Evolutionary conservation across 2,797 vertebrate genomes (phyloP).

Genomic region (Saguinus oedipus): DNA sequence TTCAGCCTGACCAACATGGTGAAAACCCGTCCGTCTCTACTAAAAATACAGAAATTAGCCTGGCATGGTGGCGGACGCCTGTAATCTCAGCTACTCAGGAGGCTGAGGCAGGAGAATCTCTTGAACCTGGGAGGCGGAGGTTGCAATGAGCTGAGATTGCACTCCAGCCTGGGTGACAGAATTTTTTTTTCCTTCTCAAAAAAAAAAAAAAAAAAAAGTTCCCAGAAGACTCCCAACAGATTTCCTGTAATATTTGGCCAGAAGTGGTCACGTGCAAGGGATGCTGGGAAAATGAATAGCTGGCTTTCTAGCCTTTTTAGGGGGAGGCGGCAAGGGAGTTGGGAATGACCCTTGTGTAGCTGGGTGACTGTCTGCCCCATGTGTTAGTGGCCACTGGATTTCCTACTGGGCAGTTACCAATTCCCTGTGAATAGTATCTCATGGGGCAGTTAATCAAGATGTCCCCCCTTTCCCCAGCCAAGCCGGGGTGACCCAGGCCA

Average conservation of each 20-base stretch:
- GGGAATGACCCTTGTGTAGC: neutral
- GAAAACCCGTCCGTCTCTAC: too few relatives aligned
- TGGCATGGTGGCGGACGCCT: too few relatives aligned
- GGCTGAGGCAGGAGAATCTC: too few relatives aligned
- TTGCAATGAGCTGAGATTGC: too few relatives aligned
- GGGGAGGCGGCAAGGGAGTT: neutral
- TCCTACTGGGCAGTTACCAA: neutral
- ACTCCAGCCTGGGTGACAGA: too few relatives aligned
- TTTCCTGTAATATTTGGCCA: neutral
- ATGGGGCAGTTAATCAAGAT: neutral
- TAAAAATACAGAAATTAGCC: too few relatives aligned
- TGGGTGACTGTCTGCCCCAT: neutral
- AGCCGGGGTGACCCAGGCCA: neutral
- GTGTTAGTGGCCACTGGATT: neutral
- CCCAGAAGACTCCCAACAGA: neutral
- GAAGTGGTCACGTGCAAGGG: neutral
- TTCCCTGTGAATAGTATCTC: neutral
- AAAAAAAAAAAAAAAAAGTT: neutral
- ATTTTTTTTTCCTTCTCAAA: too few relatives aligned
- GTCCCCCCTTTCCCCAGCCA: neutral
- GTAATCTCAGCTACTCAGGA: too few relatives aligned
- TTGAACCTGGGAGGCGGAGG: too few relatives aligned
- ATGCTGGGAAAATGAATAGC: neutral
- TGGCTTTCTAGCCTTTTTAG: neutral
- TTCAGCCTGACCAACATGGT: too few relatives aligned